Percentiles rank a stretch among this genome's conserved stretches.
Evolutionary conservation across 2,797 vertebrate species (phyloP).

Genomic region (Eupleurogrammus muticus): DNA sequence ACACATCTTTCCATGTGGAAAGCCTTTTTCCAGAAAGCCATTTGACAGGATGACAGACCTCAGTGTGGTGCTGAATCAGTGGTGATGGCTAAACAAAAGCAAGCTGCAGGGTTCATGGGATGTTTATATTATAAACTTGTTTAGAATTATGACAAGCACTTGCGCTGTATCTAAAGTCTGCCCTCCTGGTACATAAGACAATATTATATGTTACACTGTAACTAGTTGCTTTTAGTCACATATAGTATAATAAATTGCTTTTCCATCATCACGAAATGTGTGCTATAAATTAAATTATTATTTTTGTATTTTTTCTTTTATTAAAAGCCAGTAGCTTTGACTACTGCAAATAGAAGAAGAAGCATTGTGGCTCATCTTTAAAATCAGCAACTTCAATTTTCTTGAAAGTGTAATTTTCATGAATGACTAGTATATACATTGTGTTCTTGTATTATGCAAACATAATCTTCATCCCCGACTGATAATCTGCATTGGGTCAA

Average conservation of each 20-base stretch:
- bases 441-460: no score
- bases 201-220: not conserved
- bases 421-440: no score
- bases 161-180: not conserved
- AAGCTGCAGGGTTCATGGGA: constrained; percentile 39
- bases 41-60: constrained; percentile 67
- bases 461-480: no score
- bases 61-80: constrained; percentile 38
- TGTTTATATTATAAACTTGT: constrained; percentile 51
- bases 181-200: not conserved
- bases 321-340: not conserved
- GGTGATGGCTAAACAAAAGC: constrained; percentile 57
- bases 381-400: no score
- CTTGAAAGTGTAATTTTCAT: no score
- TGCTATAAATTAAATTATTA: constrained; percentile 3
- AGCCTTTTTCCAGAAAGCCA: constrained; percentile 54
- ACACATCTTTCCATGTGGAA: constrained; percentile 46
- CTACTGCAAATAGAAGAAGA: no score
- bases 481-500: no score
- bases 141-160: constrained; percentile 28
- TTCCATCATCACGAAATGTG: not conserved
- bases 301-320: no score
- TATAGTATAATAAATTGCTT: not conserved
- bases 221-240: constrained; percentile 15
- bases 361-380: no score